Base-by-base conservation (phyloP, 2,888 invertebrate genomes). In the Carabus problematicus region DNA sequence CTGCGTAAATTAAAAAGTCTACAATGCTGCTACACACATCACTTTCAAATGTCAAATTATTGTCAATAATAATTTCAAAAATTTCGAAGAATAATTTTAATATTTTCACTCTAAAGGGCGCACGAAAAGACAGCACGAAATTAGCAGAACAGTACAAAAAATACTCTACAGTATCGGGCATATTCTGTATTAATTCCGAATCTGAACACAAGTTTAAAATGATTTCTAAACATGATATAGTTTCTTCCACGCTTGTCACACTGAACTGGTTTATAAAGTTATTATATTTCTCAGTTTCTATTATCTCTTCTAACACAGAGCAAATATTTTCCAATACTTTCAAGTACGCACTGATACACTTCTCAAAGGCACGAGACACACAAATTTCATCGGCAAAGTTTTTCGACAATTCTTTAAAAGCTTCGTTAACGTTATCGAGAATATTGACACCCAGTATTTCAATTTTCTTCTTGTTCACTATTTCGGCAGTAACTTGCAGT, bases 401-500 rank as follows among this genome's bases (percentile, higher is more conserved):
- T 43, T 69, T 55, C 29, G 52, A 41, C 3, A 69, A 39, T 61
- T 69, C 62, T n/a, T 55, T 54, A 45, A 56, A 69, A 7, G 69
- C 61, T 40, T 69, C 69, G 14, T 54, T 40, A 1, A 62, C 49
- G 16, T 43, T 62, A 43, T 62, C 40, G 14, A 69, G 41, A 54
- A 69, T 43, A 40, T 62, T 40, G 4, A 29, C 11, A 12, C 55
- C 12, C 18, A 56, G 40, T 45, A 61, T 41, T 11, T 62, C 16
- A n/a, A 16, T 14, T 39, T 62, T 69, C 6, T 62, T 45, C 49
- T 62, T 55, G 3, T 60, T 61, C 8, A 78, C 77, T 68, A 80
- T 72, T 72, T 77, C 78, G 3, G 75, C 73, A 4, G 88, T 78
- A 47, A 87, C 85, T 76, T 89, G 88, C 55, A 90, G 79, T 0